These are phyloP conservation scores for Pseudocheirus occidentalis DNA, from an alignment of 2,797 vertebrate genomes.

Conservation along the genomic window DNA sequence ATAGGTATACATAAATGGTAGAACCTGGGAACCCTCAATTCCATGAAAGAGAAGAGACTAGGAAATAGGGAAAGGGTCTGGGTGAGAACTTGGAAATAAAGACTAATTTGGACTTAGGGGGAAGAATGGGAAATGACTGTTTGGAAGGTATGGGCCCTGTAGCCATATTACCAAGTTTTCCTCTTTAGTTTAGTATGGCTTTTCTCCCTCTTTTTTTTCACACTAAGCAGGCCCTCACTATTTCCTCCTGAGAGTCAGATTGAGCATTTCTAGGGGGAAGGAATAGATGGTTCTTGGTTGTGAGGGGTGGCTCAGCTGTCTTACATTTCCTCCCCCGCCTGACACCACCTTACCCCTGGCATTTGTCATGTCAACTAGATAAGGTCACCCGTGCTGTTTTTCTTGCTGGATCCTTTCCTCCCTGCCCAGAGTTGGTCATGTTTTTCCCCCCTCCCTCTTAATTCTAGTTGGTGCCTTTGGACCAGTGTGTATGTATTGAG, in stretches of 20 bases:
- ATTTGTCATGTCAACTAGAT: slow-evolving; percentile 77
- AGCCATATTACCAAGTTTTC: not conserved
- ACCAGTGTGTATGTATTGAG: not conserved
- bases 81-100: not conserved
- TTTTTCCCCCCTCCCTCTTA: slow-evolving; percentile 67
- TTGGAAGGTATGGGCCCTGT: not conserved
- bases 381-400: slow-evolving; percentile 77
- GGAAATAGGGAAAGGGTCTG: not conserved
- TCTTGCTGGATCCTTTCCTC: slow-evolving; percentile 59
- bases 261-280: not conserved
- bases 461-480: slow-evolving; percentile 53
- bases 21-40: not conserved
- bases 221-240: slow-evolving; percentile 4
- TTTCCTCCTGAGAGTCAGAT: slow-evolving; percentile 30
- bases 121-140: not conserved
- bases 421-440: slow-evolving; percentile 46
- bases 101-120: not conserved
- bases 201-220: not conserved
- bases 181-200: not conserved
- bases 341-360: slow-evolving; percentile 72
- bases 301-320: slow-evolving; percentile 67
- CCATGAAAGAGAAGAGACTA: not conserved
- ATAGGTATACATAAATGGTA: slow-evolving; percentile 5
- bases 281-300: slow-evolving; percentile 29
- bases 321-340: slow-evolving; percentile 47